Conservation (phyloP, 1,140 invertebrate genomes). For the Sarcophaga bullata region DNA sequence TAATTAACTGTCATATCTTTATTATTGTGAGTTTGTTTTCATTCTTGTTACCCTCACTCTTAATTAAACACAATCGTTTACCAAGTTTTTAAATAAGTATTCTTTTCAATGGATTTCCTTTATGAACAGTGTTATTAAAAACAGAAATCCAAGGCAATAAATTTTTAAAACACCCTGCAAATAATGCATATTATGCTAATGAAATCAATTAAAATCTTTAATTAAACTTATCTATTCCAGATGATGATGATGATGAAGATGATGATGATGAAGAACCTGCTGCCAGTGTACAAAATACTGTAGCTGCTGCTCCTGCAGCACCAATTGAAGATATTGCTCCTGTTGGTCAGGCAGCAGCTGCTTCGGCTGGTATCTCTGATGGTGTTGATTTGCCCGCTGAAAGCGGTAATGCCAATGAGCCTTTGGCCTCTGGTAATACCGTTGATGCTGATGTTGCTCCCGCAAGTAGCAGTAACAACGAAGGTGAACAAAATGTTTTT, state of each 20-base stretch:
- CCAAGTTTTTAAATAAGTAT: no score
- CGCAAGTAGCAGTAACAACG: conserved; percentile 52
- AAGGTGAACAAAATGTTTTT: conserved; percentile 67
- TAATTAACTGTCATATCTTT: no score
- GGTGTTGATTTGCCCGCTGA: conserved; percentile 60
- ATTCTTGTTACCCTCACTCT: no score
- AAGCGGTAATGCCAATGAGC: conserved; percentile 60
- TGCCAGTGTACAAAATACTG: conserved; percentile 56
- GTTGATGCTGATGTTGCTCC: conserved; percentile 59
- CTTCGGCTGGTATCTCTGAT: conserved; percentile 59
- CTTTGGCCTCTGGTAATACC: conserved; percentile 55
- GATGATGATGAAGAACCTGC: conserved; percentile 75
- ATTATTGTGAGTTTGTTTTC: no score
- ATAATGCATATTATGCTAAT: no score
- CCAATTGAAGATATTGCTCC: conserved; percentile 67
- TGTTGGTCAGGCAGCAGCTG: conserved; percentile 65
- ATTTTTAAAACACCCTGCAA: no score
- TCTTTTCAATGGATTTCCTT: no score
- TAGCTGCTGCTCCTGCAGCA: conserved; percentile 64
- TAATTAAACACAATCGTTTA: no score
- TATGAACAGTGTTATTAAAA: no score
- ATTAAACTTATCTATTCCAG: neutral
- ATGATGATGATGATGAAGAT: conserved; percentile 73
- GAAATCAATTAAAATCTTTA: no score
- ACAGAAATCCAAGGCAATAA: no score